These are phyloP conservation scores for human DNA, from an alignment of 2,113 vertebrate species.

Conservation along the genomic window GRCh38 chr3:112574001-112574500, in stretches of 20 bases:
- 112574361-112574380: neutral
- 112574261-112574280: neutral
- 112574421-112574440: neutral
- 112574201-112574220: conserved; percentile 41
- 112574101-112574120: neutral
- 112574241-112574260: neutral
- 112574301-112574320: neutral
- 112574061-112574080: conserved; percentile 50
- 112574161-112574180: conserved; percentile 17
- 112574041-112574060: neutral
- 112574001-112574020: conserved; percentile 32
- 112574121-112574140: neutral
- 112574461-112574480: neutral
- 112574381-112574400: neutral
- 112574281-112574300: conserved; percentile 16
- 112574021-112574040: neutral
- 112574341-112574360: neutral
- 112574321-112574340: conserved; percentile 15
- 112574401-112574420: neutral
- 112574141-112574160: neutral
- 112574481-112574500: neutral
- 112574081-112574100: conserved; percentile 2
- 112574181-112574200: neutral
- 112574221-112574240: conserved; percentile 27
- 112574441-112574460: neutral